Conservation (phyloP, 2,888 invertebrate species). For the Xiphydria camelus region DNA sequence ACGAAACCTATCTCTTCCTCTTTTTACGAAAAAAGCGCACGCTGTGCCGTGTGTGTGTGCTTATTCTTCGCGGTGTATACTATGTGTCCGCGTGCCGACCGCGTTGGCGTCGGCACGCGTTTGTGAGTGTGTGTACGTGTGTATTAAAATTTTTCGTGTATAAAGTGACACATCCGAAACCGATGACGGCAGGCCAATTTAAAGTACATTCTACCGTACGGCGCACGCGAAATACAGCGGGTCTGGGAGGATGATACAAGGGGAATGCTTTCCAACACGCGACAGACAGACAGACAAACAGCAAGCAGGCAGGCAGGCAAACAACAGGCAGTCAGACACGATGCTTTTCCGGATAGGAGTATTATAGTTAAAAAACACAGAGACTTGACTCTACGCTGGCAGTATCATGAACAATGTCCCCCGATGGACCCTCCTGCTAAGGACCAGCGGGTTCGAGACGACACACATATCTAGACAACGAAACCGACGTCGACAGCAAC, state of each 20-base stretch:
- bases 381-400: slow-evolving; percentile 49
- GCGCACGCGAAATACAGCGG: too few species aligned
- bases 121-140: slow-evolving; percentile 10
- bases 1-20: not conserved
- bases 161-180: slow-evolving; percentile 25
- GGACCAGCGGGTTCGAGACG: slow-evolving; percentile 22
- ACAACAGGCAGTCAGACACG: not conserved
- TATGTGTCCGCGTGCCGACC: slow-evolving; percentile 4
- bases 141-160: slow-evolving; percentile 19
- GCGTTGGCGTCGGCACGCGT: too few species aligned
- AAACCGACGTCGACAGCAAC: slow-evolving; percentile 50
- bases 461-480: slow-evolving; percentile 36
- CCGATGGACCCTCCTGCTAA: slow-evolving; percentile 20
- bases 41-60: slow-evolving; percentile 7
- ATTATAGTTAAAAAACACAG: slow-evolving; percentile 39
- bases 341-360: slow-evolving; percentile 28
- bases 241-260: too few species aligned
- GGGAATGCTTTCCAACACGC: slow-evolving; percentile 23
- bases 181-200: slow-evolving; percentile 34
- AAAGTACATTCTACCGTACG: too few species aligned
- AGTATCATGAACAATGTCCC: slow-evolving; percentile 52
- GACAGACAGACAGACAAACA: slow-evolving; percentile 9
- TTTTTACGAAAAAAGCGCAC: not conserved
- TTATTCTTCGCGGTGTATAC: too few species aligned
- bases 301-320: slow-evolving; percentile 1